A percentile compares a stretch with the other conserved stretches of the same genome.
phyloP scores from a whole-genome alignment of 1,140 invertebrate genomes.

The Apocrypta bakeri region DNA sequence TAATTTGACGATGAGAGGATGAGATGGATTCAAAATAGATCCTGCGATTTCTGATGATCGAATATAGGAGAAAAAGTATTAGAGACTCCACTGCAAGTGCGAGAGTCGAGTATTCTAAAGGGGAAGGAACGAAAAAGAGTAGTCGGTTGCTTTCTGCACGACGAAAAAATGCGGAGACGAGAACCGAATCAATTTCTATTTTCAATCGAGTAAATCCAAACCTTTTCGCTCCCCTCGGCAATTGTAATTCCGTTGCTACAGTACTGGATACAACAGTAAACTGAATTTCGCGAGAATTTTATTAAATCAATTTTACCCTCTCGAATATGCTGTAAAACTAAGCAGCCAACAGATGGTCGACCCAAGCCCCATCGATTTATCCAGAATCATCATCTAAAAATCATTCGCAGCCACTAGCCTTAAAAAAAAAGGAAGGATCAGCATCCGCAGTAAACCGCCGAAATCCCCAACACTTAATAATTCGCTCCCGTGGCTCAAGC shows the following conservation, averaged over 20 bases:
- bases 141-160: constrained; percentile 1
- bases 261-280: not conserved
- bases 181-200: constrained; percentile 21
- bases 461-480: constrained; percentile 2
- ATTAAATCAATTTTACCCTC: constrained; percentile 1
- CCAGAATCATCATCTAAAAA: too few species aligned
- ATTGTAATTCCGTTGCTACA: constrained; percentile 28
- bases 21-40: constrained; percentile 37
- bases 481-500: constrained; percentile 9
- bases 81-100: not conserved
- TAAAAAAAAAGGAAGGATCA: not conserved
- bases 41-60: constrained; percentile 32
- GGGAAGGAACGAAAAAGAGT: not conserved
- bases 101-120: not conserved
- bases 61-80: not conserved
- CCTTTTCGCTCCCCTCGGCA: not conserved
- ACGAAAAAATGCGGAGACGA: not conserved
- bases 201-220: constrained; percentile 40
- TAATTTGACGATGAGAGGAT: constrained; percentile 46
- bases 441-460: not conserved
- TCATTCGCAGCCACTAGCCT: too few species aligned
- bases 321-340: too few species aligned
- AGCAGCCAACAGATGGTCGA: too few species aligned
- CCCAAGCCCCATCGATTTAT: too few species aligned
- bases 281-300: constrained; percentile 35